Conservation (phyloP, 2,797 vertebrate species). For the Argentina silus region DNA sequence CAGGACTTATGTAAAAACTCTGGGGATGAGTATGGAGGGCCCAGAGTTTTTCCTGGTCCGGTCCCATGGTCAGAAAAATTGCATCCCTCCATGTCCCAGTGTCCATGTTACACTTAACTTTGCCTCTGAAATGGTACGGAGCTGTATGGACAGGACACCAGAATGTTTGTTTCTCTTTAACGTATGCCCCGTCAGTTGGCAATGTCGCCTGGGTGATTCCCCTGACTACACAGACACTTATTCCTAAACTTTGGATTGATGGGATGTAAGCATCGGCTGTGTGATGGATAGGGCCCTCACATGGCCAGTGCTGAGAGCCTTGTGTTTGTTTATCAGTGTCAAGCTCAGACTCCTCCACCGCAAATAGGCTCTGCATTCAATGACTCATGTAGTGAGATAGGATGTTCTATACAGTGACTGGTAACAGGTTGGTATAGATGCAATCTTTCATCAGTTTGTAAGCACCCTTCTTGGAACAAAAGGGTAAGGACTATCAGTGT, state of each 20-base stretch:
- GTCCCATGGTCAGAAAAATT: no score
- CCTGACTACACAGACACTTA: conserved; percentile 10
- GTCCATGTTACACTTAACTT: no score
- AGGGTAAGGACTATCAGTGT: background rate
- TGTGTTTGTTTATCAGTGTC: background rate
- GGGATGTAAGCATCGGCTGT: conserved; percentile 18
- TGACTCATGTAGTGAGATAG: conserved; percentile 11
- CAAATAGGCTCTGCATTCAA: conserved; percentile 10
- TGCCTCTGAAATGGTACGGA: no score
- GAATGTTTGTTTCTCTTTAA: no score
- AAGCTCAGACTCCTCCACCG: background rate
- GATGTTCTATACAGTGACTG: conserved; percentile 11
- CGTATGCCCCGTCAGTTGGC: no score
- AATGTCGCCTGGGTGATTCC: background rate
- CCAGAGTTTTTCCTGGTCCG: no score
- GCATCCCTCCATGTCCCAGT: no score
- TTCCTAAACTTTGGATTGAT: conserved; percentile 34
- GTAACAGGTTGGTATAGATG: conserved; percentile 1
- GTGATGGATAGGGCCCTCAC: conserved; percentile 35
- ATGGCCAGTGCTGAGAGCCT: background rate
- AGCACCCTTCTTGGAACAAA: background rate
- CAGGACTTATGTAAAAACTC: no score
- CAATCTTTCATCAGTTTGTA: background rate
- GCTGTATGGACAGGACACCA: no score
- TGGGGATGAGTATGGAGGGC: no score